These are phyloP conservation scores for Clinocottus analis DNA, from an alignment of 2,113 vertebrate genomes.

Conservation along the genomic window DNA sequence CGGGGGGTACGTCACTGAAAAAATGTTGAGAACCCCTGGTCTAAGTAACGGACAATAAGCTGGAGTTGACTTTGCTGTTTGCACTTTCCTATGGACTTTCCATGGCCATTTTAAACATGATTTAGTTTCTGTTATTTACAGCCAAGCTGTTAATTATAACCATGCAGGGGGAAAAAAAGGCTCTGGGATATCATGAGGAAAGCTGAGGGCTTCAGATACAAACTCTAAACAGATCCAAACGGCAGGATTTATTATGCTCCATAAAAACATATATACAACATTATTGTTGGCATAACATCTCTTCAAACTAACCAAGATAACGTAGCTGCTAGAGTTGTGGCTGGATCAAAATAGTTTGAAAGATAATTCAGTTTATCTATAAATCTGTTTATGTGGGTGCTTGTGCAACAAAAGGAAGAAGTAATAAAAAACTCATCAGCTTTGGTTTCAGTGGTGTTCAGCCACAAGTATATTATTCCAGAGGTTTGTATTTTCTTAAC, in stretches of 20 bases:
- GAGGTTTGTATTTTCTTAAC: slow-evolving; percentile 46
- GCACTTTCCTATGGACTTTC: slow-evolving; percentile 41
- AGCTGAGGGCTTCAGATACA: slow-evolving; percentile 31
- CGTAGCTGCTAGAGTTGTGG: slow-evolving; percentile 49
- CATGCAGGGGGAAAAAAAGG: slow-evolving; percentile 21
- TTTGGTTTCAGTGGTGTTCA: slow-evolving; percentile 46
- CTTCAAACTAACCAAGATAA: too few relatives aligned
- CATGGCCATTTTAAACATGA: slow-evolving; percentile 40
- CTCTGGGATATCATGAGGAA: slow-evolving; percentile 39
- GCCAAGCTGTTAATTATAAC: slow-evolving; percentile 55
- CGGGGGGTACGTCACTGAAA: too few relatives aligned
- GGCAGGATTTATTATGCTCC: slow-evolving; percentile 45
- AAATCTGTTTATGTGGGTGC: slow-evolving; percentile 38
- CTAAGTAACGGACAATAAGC: slow-evolving; percentile 11
- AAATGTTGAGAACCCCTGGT: too few relatives aligned
- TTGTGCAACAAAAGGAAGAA: slow-evolving; percentile 53
- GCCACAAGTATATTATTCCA: slow-evolving; percentile 35
- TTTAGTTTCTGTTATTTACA: slow-evolving; percentile 42
- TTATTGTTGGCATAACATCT: slow-evolving; percentile 52
- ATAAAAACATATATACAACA: slow-evolving; percentile 40
- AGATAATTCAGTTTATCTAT: slow-evolving; percentile 29
- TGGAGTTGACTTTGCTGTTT: slow-evolving; percentile 18
- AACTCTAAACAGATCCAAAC: slow-evolving; percentile 48
- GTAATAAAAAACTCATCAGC: slow-evolving; percentile 33
- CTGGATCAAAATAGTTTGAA: slow-evolving; percentile 54